Conservation (phyloP, 2,888 invertebrate genomes). For the Galerucella nymphaeae region DNA sequence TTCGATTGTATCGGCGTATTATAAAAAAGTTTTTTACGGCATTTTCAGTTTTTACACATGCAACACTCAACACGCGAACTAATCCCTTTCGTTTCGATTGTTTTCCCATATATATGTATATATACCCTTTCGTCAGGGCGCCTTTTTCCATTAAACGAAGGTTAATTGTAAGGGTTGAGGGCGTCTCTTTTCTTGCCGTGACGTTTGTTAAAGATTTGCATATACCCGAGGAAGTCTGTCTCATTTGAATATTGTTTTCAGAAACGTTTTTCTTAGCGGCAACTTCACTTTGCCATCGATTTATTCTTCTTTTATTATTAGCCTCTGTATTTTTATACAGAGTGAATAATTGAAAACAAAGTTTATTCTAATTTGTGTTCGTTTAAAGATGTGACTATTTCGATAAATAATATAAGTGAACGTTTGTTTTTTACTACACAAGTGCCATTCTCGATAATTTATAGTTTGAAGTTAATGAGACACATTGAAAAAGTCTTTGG, state of each 20-base stretch:
- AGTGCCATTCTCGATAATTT: constrained; percentile 50
- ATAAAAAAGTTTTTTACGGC: constrained; percentile 62
- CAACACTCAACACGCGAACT: constrained; percentile 59
- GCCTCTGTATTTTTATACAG: no score
- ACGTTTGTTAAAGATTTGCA: constrained; percentile 36
- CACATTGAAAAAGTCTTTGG: constrained; percentile 50
- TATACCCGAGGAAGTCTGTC: constrained; percentile 21
- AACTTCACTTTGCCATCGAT: constrained; percentile 25
- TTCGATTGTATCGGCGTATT: constrained; percentile 58
- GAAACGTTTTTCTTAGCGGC: constrained; percentile 26
- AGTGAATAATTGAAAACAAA: not conserved
- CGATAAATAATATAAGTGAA: not conserved
- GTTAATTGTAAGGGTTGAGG: constrained; percentile 36
- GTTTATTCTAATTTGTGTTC: not conserved
- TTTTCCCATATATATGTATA: constrained; percentile 30
- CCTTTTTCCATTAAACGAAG: constrained; percentile 35
- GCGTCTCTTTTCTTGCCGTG: constrained; percentile 33
- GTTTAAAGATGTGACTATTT: not conserved
- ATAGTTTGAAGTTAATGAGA: constrained; percentile 53
- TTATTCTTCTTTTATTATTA: not conserved
- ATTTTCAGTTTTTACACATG: constrained; percentile 61
- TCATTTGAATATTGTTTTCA: constrained; percentile 44
- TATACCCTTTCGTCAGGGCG: constrained; percentile 33
- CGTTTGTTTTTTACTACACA: constrained; percentile 27
- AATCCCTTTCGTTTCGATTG: constrained; percentile 50